Evolutionary conservation across 1,140 invertebrate species (phyloP).

Genomic region (Pentalonia nigronervosa): DNA sequence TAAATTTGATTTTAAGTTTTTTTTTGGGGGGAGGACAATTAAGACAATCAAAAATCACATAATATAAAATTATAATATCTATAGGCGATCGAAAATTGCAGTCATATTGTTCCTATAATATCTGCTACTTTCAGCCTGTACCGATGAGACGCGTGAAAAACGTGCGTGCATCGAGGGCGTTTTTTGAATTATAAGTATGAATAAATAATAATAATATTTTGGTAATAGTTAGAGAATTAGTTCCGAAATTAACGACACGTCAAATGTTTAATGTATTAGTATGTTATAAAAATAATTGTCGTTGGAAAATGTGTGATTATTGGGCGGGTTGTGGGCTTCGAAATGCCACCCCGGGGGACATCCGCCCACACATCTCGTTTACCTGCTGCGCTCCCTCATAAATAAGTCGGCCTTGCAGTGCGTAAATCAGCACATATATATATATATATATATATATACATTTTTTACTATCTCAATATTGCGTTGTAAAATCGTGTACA

Average conservation of each 20-base stretch:
- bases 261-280: not conserved
- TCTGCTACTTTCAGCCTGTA: not conserved
- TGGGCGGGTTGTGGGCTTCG: not conserved
- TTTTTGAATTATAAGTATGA: not conserved
- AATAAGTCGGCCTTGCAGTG: too few species aligned
- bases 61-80: not conserved
- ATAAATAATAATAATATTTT: too few species aligned
- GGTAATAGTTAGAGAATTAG: not conserved
- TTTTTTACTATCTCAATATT: too few species aligned
- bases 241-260: not conserved
- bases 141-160: not conserved
- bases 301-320: not conserved
- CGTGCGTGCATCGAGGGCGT: not conserved
- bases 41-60: too few species aligned
- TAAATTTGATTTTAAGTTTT: not conserved
- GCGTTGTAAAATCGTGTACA: too few species aligned
- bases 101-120: not conserved
- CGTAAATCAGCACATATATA: too few species aligned
- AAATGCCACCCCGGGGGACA: too few species aligned
- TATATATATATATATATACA: too few species aligned
- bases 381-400: too few species aligned
- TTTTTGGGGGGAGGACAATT: not conserved
- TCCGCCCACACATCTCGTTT: too few species aligned
- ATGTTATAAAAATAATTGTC: not conserved
- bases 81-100: not conserved